Conservation (phyloP, 2,113 vertebrate species). For the Podiceps cristatus region DNA sequence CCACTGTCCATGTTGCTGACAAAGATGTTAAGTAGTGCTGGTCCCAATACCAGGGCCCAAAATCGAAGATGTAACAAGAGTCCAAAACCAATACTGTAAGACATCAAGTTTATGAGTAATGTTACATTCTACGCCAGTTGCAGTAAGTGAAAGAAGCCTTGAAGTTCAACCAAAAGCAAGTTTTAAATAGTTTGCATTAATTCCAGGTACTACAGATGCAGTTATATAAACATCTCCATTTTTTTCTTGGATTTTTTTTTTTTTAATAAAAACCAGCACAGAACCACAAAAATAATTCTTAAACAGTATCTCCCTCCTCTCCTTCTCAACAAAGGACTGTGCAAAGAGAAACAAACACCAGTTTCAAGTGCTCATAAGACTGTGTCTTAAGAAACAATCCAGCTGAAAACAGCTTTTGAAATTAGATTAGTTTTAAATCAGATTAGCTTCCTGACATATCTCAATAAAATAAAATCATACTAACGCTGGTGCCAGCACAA, state of each 20-base stretch:
- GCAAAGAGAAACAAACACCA: not conserved
- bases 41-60: not conserved
- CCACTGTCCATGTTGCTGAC: too few species aligned
- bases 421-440: not conserved
- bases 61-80: not conserved
- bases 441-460: not conserved
- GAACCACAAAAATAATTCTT: not conserved
- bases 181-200: not conserved
- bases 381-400: not conserved
- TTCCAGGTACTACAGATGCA: not conserved
- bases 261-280: not conserved
- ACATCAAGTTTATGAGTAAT: not conserved
- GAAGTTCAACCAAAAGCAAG: not conserved
- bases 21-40: too few species aligned
- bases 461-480: not conserved
- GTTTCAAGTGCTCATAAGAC: not conserved
- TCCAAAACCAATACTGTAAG: not conserved
- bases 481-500: not conserved
- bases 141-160: not conserved
- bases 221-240: not conserved
- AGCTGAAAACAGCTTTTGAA: not conserved
- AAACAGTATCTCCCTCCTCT: not conserved
- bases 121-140: rapidly evolving
- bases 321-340: not conserved
- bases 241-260: too few species aligned